phyloP scores from a whole-genome alignment of 2,888 invertebrate genomes.

The Agrypnus murinus region DNA sequence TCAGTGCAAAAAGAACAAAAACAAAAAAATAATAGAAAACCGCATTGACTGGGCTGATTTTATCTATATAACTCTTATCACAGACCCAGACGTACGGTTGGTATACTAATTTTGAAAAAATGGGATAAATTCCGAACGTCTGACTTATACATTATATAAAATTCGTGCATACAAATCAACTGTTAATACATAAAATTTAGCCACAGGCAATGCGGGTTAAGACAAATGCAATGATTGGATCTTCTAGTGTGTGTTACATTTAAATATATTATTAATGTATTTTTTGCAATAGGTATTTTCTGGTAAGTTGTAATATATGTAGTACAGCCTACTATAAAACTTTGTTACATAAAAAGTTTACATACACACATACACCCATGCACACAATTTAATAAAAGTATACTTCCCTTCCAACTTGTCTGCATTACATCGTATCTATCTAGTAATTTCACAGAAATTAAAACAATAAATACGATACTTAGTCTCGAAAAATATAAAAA shows the following conservation, averaged over 20 bases:
- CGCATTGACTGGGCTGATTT: conserved; percentile 63
- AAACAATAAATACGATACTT: conserved; percentile 49
- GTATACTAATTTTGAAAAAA: conserved; percentile 42
- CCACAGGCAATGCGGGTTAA: conserved; percentile 43
- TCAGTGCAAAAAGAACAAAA: conserved; percentile 59
- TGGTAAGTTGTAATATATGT: conserved; percentile 65
- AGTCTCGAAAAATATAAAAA: background rate
- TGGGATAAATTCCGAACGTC: conserved; percentile 43
- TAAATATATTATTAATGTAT: conserved; percentile 55
- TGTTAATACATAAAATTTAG: conserved; percentile 44
- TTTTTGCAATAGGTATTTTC: conserved; percentile 55
- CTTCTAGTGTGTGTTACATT: conserved; percentile 53
- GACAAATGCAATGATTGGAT: conserved; percentile 44
- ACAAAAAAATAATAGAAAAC: conserved; percentile 43
- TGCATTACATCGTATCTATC: conserved; percentile 47
- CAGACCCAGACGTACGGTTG: conserved; percentile 49
- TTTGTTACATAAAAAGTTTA: conserved; percentile 61
- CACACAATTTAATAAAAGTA: conserved; percentile 53
- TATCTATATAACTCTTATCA: conserved; percentile 58
- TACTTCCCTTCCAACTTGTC: conserved; percentile 51
- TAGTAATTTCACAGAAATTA: conserved; percentile 54
- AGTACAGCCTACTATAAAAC: conserved; percentile 62
- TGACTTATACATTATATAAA: conserved; percentile 46
- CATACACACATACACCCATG: conserved; percentile 54
- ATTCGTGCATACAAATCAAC: conserved; percentile 43